phyloP scores from a whole-genome alignment of 2,797 vertebrate species.

The Cirrhinus mrigala region DNA sequence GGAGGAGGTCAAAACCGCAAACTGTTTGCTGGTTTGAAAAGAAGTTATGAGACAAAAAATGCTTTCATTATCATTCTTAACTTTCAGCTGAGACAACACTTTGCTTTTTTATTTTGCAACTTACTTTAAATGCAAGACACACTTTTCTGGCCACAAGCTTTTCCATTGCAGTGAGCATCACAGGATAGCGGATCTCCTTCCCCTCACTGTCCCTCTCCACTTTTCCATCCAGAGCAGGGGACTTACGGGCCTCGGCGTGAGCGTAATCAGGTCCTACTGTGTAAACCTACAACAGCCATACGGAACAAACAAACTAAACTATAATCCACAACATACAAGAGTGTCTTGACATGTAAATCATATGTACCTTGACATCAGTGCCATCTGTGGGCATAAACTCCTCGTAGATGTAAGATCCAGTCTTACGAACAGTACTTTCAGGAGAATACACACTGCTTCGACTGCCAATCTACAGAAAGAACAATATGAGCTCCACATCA shows the following conservation, averaged over 20 bases:
- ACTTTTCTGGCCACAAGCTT: conserved; percentile 97
- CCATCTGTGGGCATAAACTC: conserved; percentile 99
- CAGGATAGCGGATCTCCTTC: conserved; percentile 96
- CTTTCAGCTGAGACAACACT: neutral
- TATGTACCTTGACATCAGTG: conserved; percentile 92
- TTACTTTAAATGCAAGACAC: conserved; percentile 94
- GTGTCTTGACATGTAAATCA: neutral
- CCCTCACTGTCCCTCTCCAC: conserved; percentile 96
- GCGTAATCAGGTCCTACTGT: conserved; percentile 97
- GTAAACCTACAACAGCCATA: conserved; percentile 82
- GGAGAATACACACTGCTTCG: conserved; percentile 97
- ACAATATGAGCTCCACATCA: neutral
- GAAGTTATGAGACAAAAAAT: conserved; percentile 1
- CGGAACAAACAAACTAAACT: neutral
- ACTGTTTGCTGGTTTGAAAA: conserved; percentile 89
- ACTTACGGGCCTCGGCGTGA: conserved; percentile 95
- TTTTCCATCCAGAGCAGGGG: conserved; percentile 94
- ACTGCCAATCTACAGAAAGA: conserved; percentile 88
- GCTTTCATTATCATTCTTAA: neutral
- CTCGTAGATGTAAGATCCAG: conserved; percentile 97
- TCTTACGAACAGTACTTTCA: conserved; percentile 94
- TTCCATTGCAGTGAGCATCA: conserved; percentile 97
- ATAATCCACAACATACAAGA: neutral
- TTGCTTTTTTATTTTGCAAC: neutral
- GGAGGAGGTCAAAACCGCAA: conserved; percentile 94